phyloP scores from a whole-genome alignment of 2,888 invertebrate genomes.

The Trissolcus japonicus region DNA sequence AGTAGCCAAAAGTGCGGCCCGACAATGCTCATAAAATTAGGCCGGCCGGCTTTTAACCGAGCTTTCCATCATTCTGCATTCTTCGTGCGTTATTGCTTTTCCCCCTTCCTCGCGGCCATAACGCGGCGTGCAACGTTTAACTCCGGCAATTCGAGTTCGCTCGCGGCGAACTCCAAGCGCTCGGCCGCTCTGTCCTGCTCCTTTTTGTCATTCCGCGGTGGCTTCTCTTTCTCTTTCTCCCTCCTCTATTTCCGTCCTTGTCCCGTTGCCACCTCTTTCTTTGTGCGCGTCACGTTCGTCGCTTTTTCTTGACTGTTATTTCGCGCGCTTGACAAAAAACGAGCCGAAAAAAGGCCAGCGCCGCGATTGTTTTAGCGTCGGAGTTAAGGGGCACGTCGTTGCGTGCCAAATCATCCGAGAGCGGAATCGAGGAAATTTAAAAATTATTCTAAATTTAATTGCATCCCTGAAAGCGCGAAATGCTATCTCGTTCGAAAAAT shows the following conservation, averaged over 20 bases:
- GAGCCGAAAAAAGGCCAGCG: slow-evolving; percentile 59
- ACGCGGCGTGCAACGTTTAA: slow-evolving; percentile 58
- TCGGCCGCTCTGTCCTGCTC: slow-evolving; percentile 44
- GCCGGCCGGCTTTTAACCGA: slow-evolving; percentile 54
- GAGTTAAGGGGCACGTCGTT: slow-evolving; percentile 62
- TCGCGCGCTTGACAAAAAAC: slow-evolving; percentile 70
- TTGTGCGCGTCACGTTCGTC: slow-evolving; percentile 28
- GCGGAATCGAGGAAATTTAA: slow-evolving; percentile 76
- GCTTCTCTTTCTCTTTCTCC: slow-evolving; percentile 35
- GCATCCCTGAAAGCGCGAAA: slow-evolving; percentile 60
- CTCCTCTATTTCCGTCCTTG: slow-evolving; percentile 18
- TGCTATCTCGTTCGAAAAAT: no score
- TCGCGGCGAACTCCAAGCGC: slow-evolving; percentile 60
- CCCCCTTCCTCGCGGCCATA: slow-evolving; percentile 58
- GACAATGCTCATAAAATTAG: slow-evolving; percentile 50
- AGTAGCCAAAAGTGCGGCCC: slow-evolving; percentile 38
- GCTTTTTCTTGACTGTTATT: slow-evolving; percentile 64
- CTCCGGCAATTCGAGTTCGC: slow-evolving; percentile 60
- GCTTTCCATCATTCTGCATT: slow-evolving; percentile 63
- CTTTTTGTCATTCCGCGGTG: slow-evolving; percentile 10
- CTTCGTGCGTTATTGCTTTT: slow-evolving; percentile 57
- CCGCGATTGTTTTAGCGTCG: slow-evolving; percentile 69
- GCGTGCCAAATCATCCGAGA: slow-evolving; percentile 74
- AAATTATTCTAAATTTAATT: slow-evolving; percentile 77
- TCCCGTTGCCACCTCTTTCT: slow-evolving; percentile 26